Conservation (phyloP, 2,888 invertebrate species). For the Drosophila mimetica region DNA sequence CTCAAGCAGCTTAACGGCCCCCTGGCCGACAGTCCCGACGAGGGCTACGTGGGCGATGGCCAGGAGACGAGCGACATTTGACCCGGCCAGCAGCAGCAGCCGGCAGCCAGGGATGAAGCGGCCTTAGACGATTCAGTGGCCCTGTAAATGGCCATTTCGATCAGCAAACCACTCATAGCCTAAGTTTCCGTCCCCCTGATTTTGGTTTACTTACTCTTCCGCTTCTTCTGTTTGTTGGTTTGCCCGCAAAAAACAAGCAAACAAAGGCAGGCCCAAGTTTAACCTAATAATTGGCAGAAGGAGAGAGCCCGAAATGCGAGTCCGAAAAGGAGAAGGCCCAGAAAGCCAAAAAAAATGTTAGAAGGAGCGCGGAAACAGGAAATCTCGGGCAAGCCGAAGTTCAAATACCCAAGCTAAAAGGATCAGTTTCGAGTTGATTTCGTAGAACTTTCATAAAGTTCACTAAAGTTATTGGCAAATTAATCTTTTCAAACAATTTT, state of each 20-base stretch:
- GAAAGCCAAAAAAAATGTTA: conserved; percentile 9
- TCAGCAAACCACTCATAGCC: conserved; percentile 40
- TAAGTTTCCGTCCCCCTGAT: conserved; percentile 15
- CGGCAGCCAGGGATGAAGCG: conserved; percentile 55
- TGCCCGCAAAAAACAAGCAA: conserved; percentile 31
- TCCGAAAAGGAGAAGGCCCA: conserved; percentile 16
- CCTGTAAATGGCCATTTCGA: conserved; percentile 70
- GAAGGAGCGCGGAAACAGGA: not conserved
- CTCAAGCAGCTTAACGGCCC: conserved; percentile 85
- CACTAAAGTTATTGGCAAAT: not conserved
- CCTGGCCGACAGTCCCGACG: conserved; percentile 93
- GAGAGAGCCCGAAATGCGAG: conserved; percentile 2
- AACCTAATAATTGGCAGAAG: conserved; percentile 43
- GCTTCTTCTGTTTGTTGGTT: conserved; percentile 12
- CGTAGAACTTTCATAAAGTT: not conserved
- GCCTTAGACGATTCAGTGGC: conserved; percentile 83
- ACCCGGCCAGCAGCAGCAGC: conserved; percentile 79
- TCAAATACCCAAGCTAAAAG: not conserved
- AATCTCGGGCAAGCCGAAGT: conserved; percentile 2
- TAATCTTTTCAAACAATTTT: not conserved
- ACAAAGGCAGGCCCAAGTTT: conserved; percentile 43
- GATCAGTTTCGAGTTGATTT: not conserved
- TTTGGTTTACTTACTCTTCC: conserved; percentile 7
- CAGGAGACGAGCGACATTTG: conserved; percentile 89
- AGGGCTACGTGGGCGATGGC: conserved; percentile 93